Percentiles rank a stretch among this genome's conserved stretches.
phyloP scores from a whole-genome alignment of 2,113 vertebrate genomes.

The Xenopus tropicalis region DNA sequence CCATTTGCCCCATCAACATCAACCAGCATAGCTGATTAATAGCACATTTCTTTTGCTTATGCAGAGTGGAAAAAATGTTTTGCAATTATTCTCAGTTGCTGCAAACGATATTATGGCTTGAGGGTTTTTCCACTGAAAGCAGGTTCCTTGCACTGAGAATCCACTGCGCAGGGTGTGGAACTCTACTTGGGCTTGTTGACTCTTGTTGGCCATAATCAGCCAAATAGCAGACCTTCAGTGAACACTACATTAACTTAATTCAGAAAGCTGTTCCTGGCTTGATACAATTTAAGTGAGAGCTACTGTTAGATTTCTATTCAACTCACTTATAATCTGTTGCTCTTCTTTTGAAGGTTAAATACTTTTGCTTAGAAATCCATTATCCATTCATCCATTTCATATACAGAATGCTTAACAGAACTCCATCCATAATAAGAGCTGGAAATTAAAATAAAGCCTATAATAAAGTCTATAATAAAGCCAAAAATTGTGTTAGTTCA shows the following conservation, averaged over 20 bases:
- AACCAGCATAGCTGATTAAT: conserved; percentile 21
- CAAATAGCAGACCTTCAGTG: conserved; percentile 10
- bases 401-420: too few relatives aligned
- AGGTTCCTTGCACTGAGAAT: conserved; percentile 7
- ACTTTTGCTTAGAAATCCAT: too few relatives aligned
- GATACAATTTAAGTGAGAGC: too few relatives aligned
- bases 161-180: conserved; percentile 12
- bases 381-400: too few relatives aligned
- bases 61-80: conserved; percentile 22
- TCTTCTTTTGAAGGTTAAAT: too few relatives aligned
- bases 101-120: conserved; percentile 12
- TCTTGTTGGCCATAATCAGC: conserved; percentile 5
- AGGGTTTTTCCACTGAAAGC: conserved; percentile 10
- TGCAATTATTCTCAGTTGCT: conserved; percentile 24
- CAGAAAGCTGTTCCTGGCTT: too few relatives aligned
- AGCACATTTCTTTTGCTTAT: conserved; percentile 14
- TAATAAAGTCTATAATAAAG: not conserved
- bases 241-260: not conserved
- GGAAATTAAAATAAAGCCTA: not conserved
- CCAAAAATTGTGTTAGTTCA: not conserved
- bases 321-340: too few relatives aligned
- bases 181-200: conserved; percentile 4
- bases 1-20: conserved; percentile 17
- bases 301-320: too few relatives aligned
- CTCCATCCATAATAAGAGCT: too few relatives aligned